These are phyloP conservation scores for Heteromormyrus szaboi DNA, from an alignment of 2,797 vertebrate species.

Conservation along the genomic window DNA sequence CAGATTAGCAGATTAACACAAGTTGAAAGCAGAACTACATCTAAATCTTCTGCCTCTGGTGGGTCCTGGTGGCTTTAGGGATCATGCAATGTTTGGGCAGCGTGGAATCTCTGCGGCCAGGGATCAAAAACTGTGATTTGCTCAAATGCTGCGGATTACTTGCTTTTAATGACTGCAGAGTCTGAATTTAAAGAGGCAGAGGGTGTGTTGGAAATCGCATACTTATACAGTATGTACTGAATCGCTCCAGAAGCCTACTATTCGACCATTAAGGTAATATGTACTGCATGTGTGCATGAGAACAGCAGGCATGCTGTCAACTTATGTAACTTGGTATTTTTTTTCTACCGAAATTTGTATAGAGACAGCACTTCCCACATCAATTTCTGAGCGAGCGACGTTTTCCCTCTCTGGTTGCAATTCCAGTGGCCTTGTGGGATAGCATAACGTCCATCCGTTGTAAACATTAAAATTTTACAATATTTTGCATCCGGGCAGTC, in stretches of 20 bases:
- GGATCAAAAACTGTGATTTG: background rate
- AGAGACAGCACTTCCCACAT: background rate
- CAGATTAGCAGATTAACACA: background rate
- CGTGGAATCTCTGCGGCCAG: background rate
- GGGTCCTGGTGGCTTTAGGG: background rate
- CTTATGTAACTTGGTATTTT: background rate
- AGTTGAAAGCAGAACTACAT: background rate
- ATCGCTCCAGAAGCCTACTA: background rate
- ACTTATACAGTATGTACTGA: background rate
- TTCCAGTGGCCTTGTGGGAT: background rate
- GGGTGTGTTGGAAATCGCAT: background rate
- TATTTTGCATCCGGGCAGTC: background rate
- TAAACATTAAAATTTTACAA: background rate
- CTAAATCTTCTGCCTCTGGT: background rate
- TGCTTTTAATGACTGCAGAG: background rate
- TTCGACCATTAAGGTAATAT: background rate
- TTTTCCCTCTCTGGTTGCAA: background rate
- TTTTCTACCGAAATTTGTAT: background rate
- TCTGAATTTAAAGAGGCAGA: background rate
- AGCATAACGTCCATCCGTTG: background rate
- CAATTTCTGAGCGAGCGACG: background rate
- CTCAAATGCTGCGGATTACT: background rate
- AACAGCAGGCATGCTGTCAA: background rate
- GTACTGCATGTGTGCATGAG: background rate
- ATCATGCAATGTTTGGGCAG: background rate